These are phyloP conservation scores for Margarornis squamiger DNA, from an alignment of 2,797 vertebrate genomes.

Conservation along the genomic window DNA sequence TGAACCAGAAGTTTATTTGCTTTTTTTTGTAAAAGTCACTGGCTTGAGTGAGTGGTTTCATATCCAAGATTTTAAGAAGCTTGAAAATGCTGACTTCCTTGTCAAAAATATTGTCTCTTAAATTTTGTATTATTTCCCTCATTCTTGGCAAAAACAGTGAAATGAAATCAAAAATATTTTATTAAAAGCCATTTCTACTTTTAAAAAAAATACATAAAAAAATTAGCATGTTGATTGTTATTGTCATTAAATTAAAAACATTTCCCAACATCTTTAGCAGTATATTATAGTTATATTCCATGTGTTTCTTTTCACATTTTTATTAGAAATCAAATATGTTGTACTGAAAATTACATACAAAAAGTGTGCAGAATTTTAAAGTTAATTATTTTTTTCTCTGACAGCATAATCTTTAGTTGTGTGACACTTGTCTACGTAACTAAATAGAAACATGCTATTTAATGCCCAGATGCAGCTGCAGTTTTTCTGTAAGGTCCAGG, in stretches of 20 bases:
- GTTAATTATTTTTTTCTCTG: neutral
- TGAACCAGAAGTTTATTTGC: slow-evolving; percentile 49
- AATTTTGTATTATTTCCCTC: slow-evolving; percentile 16
- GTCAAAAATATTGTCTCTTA: neutral
- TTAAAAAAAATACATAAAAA: neutral
- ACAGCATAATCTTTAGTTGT: neutral
- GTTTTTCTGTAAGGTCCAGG: neutral
- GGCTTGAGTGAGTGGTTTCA: slow-evolving; percentile 7
- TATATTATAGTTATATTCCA: neutral
- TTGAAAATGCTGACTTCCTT: slow-evolving; percentile 33
- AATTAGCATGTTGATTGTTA: neutral
- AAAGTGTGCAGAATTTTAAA: neutral
- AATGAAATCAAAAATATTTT: slow-evolving; percentile 29
- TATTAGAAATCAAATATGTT: neutral
- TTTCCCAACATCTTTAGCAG: neutral
- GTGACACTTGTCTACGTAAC: neutral
- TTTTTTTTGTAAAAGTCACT: slow-evolving; percentile 9
- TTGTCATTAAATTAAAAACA: neutral
- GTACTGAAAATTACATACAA: neutral
- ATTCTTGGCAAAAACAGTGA: neutral
- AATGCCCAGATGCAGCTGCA: neutral
- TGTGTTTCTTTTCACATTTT: neutral
- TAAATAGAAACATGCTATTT: neutral
- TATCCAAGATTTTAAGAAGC: neutral
- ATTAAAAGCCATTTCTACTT: neutral